phyloP scores from a whole-genome alignment of 2,888 invertebrate species.

The Lasioglossum marginatum region DNA sequence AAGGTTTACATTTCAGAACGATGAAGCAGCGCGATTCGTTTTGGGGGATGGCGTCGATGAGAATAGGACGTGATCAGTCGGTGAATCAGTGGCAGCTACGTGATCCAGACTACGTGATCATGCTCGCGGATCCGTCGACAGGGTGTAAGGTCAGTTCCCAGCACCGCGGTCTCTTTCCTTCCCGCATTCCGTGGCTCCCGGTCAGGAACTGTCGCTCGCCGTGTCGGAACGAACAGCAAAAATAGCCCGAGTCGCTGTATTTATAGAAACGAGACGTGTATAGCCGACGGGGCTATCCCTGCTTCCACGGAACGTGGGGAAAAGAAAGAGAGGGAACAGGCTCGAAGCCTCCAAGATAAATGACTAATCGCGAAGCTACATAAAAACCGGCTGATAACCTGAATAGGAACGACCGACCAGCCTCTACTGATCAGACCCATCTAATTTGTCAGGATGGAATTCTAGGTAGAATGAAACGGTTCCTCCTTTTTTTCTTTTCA shows the following conservation, averaged over 20 bases:
- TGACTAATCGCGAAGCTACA: background rate
- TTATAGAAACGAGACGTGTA: conserved; percentile 68
- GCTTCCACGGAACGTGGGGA: background rate
- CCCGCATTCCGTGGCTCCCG: conserved; percentile 7
- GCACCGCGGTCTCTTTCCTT: background rate
- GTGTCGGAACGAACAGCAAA: conserved; percentile 60
- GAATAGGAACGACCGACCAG: background rate
- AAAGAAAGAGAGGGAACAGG: background rate
- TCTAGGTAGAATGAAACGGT: background rate
- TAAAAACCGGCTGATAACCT: background rate
- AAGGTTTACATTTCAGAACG: conserved; percentile 14
- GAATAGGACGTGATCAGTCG: background rate
- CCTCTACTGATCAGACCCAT: background rate
- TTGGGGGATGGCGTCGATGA: background rate
- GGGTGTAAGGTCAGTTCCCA: conserved; percentile 73
- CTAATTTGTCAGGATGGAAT: background rate
- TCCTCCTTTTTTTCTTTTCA: background rate
- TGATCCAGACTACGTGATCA: conserved; percentile 15
- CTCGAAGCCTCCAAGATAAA: background rate
- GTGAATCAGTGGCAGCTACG: background rate
- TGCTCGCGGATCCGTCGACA: conserved; percentile 13
- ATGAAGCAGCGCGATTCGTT: conserved; percentile 3
- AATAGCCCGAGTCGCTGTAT: conserved; percentile 70
- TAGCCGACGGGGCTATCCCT: conserved; percentile 7
- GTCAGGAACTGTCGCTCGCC: conserved; percentile 39